Base-by-base conservation (phyloP, 2,888 invertebrate genomes). In the Bombylius major region DNA sequence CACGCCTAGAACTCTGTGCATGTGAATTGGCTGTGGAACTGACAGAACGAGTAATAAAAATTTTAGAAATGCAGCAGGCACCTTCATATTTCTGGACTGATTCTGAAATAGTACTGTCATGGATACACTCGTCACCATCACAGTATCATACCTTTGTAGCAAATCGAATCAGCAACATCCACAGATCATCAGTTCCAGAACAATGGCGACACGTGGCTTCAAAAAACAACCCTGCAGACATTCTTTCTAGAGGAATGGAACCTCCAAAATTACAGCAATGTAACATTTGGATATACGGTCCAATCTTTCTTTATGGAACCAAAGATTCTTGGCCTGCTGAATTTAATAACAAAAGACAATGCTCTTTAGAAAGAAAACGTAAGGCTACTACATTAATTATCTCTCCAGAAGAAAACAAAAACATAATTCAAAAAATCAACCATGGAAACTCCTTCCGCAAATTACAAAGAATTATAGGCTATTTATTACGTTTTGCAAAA, bases 81-180 rank as follows among this genome's bases (percentile, higher is more conserved):
- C 13, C 31, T 1, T 12, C 33, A 8, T 32, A 31, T 45, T 61
- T 55, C 50, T 67, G 60, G 63, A 60, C 58, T 23, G 63, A 62
- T 49, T 66, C 57, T n/a, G 60, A 56, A 4, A 61, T 62, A 48
- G 55, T 53, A 4, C 23, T 63, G 45, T 51, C 52, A 23, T 64
- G 62, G 61, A 58, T 61, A 13, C 47, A 54, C 31, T 46, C 56
- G 7, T 52, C 45, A 36, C 57, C 65, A 36, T 51, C 53, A 32
- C 39, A n/a, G 5, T 58, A 50, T 50, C 53, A 58, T 49, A 60
- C 59, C 5, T 62, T 64, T 53, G 61, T 65, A 58, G 65, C 64
- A 4, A 69, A 69, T 57, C 54, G 67, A 42, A 64, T 69, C 4
- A 60, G 62, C 1, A 55, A 64, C 53, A 67, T 69, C 14, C 64